Conservation (phyloP, 2,888 invertebrate genomes). For the Luperina nickerlii region DNA sequence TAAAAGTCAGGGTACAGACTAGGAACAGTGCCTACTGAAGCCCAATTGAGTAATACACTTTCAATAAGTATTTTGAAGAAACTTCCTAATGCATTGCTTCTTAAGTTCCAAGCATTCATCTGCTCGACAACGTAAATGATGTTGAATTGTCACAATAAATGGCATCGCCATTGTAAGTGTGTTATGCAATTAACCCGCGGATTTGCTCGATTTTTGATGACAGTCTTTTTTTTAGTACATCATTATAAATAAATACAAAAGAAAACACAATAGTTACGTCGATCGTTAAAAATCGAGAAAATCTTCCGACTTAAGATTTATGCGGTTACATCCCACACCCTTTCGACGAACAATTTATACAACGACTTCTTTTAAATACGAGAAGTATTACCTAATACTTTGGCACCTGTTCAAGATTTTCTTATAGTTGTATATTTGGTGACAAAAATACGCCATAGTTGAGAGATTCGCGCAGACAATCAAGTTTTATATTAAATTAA, state of each 20-base stretch:
- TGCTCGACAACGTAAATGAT: too few species aligned
- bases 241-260: not conserved
- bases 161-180: too few species aligned
- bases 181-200: too few species aligned
- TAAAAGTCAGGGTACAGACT: not conserved
- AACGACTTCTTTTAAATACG: not conserved
- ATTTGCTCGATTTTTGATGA: not conserved
- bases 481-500: not conserved
- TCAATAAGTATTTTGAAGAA: not conserved
- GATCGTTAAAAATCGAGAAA: not conserved
- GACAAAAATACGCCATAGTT: not conserved
- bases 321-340: not conserved
- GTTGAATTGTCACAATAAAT: too few species aligned
- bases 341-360: not conserved
- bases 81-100: not conserved
- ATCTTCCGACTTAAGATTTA: not conserved
- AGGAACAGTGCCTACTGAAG: not conserved
- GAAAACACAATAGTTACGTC: not conserved
- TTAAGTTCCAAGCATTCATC: too few species aligned
- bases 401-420: slow-evolving; percentile 2
- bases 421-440: not conserved
- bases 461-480: not conserved
- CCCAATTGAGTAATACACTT: not conserved
- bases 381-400: not conserved
- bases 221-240: not conserved